A percentile compares a stretch with the other conserved stretches of the same genome.
Conservation (phyloP, 2,113 vertebrate genomes). For the Gadus macrocephalus region DNA sequence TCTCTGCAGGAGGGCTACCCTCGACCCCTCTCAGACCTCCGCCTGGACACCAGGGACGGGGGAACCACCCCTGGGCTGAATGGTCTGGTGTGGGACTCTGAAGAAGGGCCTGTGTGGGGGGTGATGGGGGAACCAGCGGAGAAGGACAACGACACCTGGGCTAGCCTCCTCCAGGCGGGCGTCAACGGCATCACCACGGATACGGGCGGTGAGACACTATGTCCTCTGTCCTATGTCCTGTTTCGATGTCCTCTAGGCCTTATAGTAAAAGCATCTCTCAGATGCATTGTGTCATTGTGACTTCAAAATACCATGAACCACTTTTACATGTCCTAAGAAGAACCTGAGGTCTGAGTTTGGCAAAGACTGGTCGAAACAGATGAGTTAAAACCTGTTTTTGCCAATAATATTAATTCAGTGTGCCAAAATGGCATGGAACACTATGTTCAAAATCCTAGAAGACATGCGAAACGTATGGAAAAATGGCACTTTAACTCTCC, state of each 20-base stretch:
- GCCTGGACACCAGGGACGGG: slow-evolving; percentile 9
- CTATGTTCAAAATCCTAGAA: neutral
- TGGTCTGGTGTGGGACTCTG: slow-evolving; percentile 60
- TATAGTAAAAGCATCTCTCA: no score
- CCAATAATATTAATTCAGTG: no score
- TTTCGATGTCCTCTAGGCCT: no score
- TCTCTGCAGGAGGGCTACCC: slow-evolving; percentile 68
- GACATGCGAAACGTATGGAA: neutral
- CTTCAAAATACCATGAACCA: no score
- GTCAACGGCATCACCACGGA: slow-evolving; percentile 67
- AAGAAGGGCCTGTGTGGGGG: slow-evolving; percentile 61
- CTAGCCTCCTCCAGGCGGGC: slow-evolving; percentile 53
- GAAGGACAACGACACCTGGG: slow-evolving; percentile 51
- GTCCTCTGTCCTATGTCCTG: no score
- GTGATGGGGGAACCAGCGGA: slow-evolving; percentile 1
- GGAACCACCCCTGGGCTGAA: slow-evolving; percentile 5
- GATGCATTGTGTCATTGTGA: no score
- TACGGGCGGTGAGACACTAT: slow-evolving; percentile 38
- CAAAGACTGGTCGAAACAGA: no score
- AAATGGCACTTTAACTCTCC: neutral
- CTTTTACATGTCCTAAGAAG: no score
- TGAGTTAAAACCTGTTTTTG: no score
- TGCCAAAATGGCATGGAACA: no score
- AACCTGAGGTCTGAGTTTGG: no score
- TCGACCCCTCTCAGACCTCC: slow-evolving; percentile 53